Conservation (phyloP, 2,113 vertebrate species). For the Parotia lawesii region DNA sequence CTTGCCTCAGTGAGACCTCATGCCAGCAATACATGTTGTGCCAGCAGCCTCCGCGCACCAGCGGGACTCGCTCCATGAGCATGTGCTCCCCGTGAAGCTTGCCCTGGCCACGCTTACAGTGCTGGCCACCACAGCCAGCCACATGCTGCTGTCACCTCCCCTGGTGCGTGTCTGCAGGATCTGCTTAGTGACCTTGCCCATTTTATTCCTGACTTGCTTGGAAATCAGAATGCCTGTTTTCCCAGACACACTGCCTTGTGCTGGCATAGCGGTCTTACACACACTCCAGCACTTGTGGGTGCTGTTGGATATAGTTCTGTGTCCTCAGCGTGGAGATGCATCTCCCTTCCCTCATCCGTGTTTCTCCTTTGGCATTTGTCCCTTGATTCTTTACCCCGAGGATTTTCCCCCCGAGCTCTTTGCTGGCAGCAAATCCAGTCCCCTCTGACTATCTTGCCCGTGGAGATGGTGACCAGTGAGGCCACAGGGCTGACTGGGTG, state of each 20-base stretch:
- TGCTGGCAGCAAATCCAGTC: not conserved
- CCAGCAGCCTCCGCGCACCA: not conserved
- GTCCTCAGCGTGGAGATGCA: fast-evolving
- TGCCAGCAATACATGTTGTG: not conserved
- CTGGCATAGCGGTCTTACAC: not conserved
- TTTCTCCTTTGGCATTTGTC: not conserved
- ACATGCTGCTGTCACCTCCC: not conserved
- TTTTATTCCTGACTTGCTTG: not conserved
- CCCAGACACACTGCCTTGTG: not conserved
- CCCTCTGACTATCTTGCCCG: not conserved
- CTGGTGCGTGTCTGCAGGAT: not conserved
- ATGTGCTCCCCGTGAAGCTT: not conserved
- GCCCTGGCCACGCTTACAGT: not conserved
- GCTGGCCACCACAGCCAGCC: not conserved
- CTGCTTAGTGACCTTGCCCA: not conserved
- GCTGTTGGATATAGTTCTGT: not conserved
- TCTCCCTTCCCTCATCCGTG: not conserved
- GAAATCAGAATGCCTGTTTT: not conserved
- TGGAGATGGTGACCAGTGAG: not conserved
- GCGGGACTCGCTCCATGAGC: not conserved
- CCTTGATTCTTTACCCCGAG: not conserved
- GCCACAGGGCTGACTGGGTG: not conserved
- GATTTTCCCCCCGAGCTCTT: not conserved
- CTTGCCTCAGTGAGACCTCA: not conserved
- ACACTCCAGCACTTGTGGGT: not conserved